Evolutionary conservation across 2,113 vertebrate genomes (phyloP), one percentile per base, ranked within the genome.

Genomic region (Pardalotus punctatus): DNA sequence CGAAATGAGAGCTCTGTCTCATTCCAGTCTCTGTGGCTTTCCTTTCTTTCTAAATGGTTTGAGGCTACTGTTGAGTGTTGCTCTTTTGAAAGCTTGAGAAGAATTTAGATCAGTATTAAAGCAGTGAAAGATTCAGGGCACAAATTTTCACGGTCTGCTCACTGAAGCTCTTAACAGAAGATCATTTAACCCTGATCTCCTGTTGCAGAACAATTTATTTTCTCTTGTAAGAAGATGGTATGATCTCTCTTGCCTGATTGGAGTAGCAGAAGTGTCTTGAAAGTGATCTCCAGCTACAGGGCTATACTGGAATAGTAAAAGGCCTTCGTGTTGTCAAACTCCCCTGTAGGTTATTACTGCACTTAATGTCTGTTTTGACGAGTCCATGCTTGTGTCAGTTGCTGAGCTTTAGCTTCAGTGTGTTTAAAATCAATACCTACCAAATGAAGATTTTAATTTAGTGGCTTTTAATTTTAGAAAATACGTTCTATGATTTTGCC

Each of bases 41-140:
- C 40, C 36, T 65, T 64, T 40, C 36, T 65, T 85, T 80, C 70
- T 72, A 42, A 87, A 72, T 95, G 89, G 81, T 81, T 85, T 50
- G 66, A 67, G 91, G 87, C 61, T 91, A 14, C 86, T 85, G 91
- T 25, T 61, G 86, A 76, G 43, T 67, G 48, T 70, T 86, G n/a
- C 40, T 94, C 22, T 70, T 79, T 48, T 79, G 73, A 86, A 92
- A 89, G 61, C 76, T 78, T n/a, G 81, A 74, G 83, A 66, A 88
- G 89, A 94, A 94, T 91, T 95, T 71, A 69, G 73, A 79, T 94
- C 73, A 76, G 86, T 74, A 23, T 96, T 95, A 64, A 81, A 48
- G 80, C 64, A 40, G 14, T 12, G 60, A 78, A 57, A 47, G 80
- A 90, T 93, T 93, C 86, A 73, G 72, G 88, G 60, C 93, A 95